A percentile compares a stretch with the other conserved stretches of the same genome.
Evolutionary conservation across 2,888 invertebrate genomes (phyloP).

Genomic region (Xylocampa areola): DNA sequence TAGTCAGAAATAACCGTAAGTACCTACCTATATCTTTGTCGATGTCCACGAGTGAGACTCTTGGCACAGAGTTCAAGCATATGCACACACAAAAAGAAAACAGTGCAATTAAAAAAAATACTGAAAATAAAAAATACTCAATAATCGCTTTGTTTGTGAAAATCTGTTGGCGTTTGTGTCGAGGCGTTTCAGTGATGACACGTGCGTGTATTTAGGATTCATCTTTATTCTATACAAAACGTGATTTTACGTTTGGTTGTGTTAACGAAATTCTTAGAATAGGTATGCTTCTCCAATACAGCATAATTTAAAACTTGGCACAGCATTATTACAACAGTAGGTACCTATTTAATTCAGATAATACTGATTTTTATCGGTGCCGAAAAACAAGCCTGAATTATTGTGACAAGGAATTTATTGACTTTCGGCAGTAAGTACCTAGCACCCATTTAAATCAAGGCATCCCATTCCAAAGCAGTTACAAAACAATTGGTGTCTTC

Average conservation of each 20-base stretch:
- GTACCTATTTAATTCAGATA: constrained; percentile 16
- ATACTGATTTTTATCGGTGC: constrained; percentile 20
- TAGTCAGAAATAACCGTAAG: constrained; percentile 74
- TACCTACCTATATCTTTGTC: constrained; percentile 69
- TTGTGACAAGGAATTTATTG: constrained; percentile 20
- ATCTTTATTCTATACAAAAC: constrained; percentile 13
- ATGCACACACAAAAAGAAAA: constrained; percentile 64
- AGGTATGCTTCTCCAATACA: constrained; percentile 22
- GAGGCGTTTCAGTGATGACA: constrained; percentile 55
- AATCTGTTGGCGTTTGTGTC: constrained; percentile 62
- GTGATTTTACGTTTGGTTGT: constrained; percentile 33
- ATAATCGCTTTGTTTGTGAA: constrained; percentile 78
- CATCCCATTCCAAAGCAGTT: constrained; percentile 16
- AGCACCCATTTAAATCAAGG: constrained; percentile 11
- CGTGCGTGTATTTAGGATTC: constrained; percentile 35
- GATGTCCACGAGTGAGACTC: constrained; percentile 70
- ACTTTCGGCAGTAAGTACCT: neutral
- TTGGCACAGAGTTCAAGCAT: constrained; percentile 73
- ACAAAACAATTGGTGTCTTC: constrained; percentile 4
- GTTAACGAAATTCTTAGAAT: constrained; percentile 37
- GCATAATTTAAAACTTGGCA: constrained; percentile 45
- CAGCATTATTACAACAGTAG: neutral
- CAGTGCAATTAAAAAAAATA: constrained; percentile 67
- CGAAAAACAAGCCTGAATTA: constrained; percentile 14
- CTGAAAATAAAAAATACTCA: constrained; percentile 63